Evolutionary conservation across 2,113 vertebrate species (phyloP), one percentile per base, ranked within the genome.

Genomic region (Melanerpes formicivorus): DNA sequence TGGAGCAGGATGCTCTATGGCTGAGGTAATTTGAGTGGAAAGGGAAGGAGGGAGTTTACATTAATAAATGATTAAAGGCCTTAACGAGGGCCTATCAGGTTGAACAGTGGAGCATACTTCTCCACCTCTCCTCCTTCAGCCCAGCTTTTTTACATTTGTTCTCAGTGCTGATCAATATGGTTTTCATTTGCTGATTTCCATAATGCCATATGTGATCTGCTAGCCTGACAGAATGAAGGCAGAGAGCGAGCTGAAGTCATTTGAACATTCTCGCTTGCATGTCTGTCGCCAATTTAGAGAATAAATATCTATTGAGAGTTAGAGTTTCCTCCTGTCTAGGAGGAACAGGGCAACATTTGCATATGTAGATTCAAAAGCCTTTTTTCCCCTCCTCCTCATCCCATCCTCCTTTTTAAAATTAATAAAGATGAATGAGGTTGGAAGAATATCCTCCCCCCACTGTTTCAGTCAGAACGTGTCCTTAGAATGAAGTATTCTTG

Each of bases 61-160:
- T 98, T 98, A 98, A 98, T 98, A 98, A 98, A 98, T 98, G 98
- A 98, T 98, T 98, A 98, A 98, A 98, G 97, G 97, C 97, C 97
- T 97, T 98, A 97, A 98, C 96, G 90, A 98, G 97, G 95, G 95
- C 95, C 98, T 98, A 98, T 98, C 97, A 95, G 97, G 97, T 98
- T 98, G 97, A 97, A 96, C 92, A 96, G 96, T 78, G 96, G 96
- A 97, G 97, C 96, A 94, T 78, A 95, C 97, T 97, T 97, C 96
- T 90, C 95, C 95, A 90, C 84, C 72, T 96, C 96, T 95, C 94
- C 97, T 97, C 96, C 97, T 95, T 26, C 5, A 91, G 95, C 65
- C 96, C 97, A 98, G 97, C 97, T 97, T 98, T 97, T 98, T 97
- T 86, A 96, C 97, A 98, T 98, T 98, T 98, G 97, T 97, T 97